Evolutionary conservation across 2,797 vertebrate genomes (phyloP), one percentile per base, ranked within the genome.

Genomic region (Vespertilio murinus): DNA sequence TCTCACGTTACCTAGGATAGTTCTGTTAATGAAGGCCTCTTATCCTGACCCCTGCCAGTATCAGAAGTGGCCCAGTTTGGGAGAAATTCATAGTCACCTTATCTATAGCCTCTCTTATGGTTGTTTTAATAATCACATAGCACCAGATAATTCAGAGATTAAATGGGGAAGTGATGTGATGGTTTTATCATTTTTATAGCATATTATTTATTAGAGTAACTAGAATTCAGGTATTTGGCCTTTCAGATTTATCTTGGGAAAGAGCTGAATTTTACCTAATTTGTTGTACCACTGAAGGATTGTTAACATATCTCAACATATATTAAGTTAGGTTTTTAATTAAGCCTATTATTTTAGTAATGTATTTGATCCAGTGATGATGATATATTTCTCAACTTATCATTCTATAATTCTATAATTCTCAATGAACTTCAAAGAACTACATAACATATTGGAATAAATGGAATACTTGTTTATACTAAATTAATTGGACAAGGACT

Each of bases 191-290:
- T 42, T 42, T 83, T 64, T n/a, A 35, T 30, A 93, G 56, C 35
- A 38, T 88, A n/a, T 71, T 87, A 67, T 80, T 94, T 95, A 61
- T 90, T 84, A 73, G n/a, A 81, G 23, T 38, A 65, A 82, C n/a
- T 74, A 56, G 33, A 70, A 61, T 85, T 94, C 47, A 91, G 30
- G 33, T 71, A 12, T 22, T 74, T 84, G 42, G 33, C 35, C 45
- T 85, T 94, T 94, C 20, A 69, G 25, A 40, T 88, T 87, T 91
- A 30, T 81, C 35, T 93, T 80, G 13, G 22, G 42, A 73, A 82
- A 86, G 49, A 70, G 23, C 38, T 78, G 22, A 71, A 9, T 89
- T 75, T 54, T 82, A 40, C 28, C 59, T 67, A 67, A 81, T 80
- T 16, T 90, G 35, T 79, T 86, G 28, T 70, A 13, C 17, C 80